Evolutionary conservation across 1,140 invertebrate species (phyloP).

Genomic region (Dermatophagoides farinae): DNA sequence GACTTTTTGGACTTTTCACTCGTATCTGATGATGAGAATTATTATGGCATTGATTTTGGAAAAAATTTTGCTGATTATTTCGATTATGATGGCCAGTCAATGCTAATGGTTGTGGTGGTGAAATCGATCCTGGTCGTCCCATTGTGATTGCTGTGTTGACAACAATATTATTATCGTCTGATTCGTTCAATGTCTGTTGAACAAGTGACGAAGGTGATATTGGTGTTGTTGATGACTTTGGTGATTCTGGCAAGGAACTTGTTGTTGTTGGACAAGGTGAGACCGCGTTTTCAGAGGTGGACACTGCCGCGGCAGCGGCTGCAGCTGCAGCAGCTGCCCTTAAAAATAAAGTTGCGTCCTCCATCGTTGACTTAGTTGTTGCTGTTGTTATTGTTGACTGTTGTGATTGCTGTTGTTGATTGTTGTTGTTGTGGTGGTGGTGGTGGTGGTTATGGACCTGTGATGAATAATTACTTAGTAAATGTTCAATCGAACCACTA

Average conservation of each 20-base stretch:
- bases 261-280: slow-evolving; percentile 7
- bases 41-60: too few species aligned
- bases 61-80: background rate
- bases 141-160: background rate
- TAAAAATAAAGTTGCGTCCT: slow-evolving; percentile 8
- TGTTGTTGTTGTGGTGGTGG: background rate
- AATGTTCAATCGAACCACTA: slow-evolving; percentile 2
- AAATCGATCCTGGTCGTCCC: slow-evolving; percentile 3
- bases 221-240: background rate
- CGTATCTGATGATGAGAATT: background rate
- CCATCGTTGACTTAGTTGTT: background rate
- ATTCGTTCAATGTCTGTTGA: background rate
- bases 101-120: slow-evolving; percentile 1
- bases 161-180: background rate
- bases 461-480: background rate
- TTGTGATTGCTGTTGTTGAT: background rate
- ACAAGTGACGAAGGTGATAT: background rate
- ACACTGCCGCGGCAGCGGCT: slow-evolving; percentile 1
- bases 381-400: background rate
- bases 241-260: slow-evolving; percentile 11
- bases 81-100: background rate
- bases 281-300: slow-evolving; percentile 6
- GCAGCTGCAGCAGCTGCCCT: slow-evolving; percentile 4
- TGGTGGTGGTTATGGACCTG: background rate
- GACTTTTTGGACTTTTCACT: background rate